Base-by-base conservation (phyloP, 2,888 invertebrate genomes). In the Pterobdella sp. region DNA sequence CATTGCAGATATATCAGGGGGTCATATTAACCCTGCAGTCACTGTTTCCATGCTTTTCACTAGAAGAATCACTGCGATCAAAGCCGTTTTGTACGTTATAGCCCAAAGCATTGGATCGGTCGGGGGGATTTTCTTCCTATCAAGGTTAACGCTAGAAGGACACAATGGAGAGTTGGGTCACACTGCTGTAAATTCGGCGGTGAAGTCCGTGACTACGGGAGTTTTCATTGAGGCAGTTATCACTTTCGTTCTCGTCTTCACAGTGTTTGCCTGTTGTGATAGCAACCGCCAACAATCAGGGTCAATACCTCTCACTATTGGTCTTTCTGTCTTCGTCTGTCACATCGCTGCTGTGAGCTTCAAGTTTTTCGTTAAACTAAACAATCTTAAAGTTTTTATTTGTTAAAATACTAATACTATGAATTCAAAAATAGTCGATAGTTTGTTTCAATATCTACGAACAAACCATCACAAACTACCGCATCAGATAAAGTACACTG, bases 31-130 rank as follows among this genome's bases (percentile, higher is more conserved):
- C 71, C 84, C 84, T 0, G 84, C 84, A 1, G 81, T 84, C 1
- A 83, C 84, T 0, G n/a, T 49, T 0, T 74, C 68, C 26, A 87
- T 94, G 85, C 85, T 92, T 72, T 88, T 89, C 18, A 88, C 90
- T 10, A 91, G 93, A 14, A 89, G 90, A 80, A 89, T 92, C 72
- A 89, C 90, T 78, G 84, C 91, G 14, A 4, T 73, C 2, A 64
- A 60, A 42, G 67, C 89, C 0, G 18, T 75, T 10, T 7, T 72
- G 42, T 94, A 93, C 85, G 87, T 93, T 70, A 82, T 91, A 68
- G 89, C 88, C 0, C 93, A 93, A 83, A 90, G 91, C 81, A 84
- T 89, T 1, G 93, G 93, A 60, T 90, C 91, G 0, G 88, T 91
- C 29, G 76, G 77, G 1, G 14, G 78, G 80, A 18, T 56, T 35